These are phyloP conservation scores for Percina caprodes DNA, from an alignment of 2,113 vertebrate species.

Conservation along the genomic window DNA sequence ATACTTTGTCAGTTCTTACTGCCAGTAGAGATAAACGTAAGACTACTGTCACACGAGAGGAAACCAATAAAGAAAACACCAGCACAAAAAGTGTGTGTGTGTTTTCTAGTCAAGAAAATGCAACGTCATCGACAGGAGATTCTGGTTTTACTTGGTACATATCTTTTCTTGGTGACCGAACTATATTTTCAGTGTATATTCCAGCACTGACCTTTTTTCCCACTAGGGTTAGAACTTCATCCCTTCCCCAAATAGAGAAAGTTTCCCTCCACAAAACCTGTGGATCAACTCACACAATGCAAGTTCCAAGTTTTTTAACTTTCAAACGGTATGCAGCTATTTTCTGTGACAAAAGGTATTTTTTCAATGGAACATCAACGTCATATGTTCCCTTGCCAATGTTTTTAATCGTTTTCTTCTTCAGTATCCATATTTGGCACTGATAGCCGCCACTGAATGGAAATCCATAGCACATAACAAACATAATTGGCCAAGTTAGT, in stretches of 20 bases:
- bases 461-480: background rate
- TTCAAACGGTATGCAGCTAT: background rate
- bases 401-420: background rate
- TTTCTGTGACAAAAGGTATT: background rate
- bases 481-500: background rate
- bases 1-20: background rate
- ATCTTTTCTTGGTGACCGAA: constrained; percentile 3
- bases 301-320: background rate
- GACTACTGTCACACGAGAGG: background rate
- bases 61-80: background rate
- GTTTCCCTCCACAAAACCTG: background rate
- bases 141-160: background rate
- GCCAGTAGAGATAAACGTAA: background rate
- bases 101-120: background rate
- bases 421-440: background rate
- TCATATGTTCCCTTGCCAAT: background rate
- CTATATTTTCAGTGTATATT: background rate
- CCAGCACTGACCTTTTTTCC: background rate
- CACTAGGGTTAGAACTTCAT: background rate
- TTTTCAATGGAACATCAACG: background rate
- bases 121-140: background rate
- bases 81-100: background rate
- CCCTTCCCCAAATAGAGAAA: background rate
- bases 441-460: background rate
- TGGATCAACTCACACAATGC: background rate